Base-by-base conservation (phyloP, 2,113 vertebrate species). In the Melanerpes aurifrons region DNA sequence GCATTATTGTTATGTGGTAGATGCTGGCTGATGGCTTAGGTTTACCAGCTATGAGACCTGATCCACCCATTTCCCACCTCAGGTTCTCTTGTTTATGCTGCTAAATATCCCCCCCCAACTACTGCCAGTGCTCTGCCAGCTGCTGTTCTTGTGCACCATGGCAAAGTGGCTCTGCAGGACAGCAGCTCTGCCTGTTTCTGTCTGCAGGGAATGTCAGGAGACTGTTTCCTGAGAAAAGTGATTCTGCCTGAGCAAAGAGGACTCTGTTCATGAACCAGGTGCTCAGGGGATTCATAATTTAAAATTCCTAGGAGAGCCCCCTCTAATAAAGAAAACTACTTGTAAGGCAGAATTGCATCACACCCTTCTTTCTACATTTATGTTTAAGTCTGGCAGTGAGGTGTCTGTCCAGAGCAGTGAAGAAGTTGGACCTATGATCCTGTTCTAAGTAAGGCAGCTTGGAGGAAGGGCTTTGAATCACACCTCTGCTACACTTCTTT, bases 251-350 rank as follows among this genome's bases (percentile, higher is more conserved):
- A 45, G 70, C 63, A 88, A 89, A 89, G 31, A 58, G 73, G 86
- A 93, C 4, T 29, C 68, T 68, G 47, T 61, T 96, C 69, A 85
- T 95, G 94, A 95, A 95, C 96, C 82, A 94, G 67, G 32, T 92
- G 53, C 53, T 94, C 48, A 26, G 83, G 93, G 81, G 95, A 91
- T 94, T 87, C 94, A 81, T 94, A 82, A 89, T 96, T 97, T 94
- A 53, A 67, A 92, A 96, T 96, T 96, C 88, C 82, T 71, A 77
- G 61, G 89, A 96, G 47, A 90, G 31, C 78, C 35, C 29, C 4
- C 31, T 79, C 28, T 48, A 93, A 95, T 85, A 94, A 96, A 91
- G 72, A 53, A 90, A 84, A 86, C 86, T 87, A 48, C 75, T 88
- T 96, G 80, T 72, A 85, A 56, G 53, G 15, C 3, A 24, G 79